Evolutionary conservation across 2,888 invertebrate species (phyloP).

Genomic region (Pegoplata infirma): DNA sequence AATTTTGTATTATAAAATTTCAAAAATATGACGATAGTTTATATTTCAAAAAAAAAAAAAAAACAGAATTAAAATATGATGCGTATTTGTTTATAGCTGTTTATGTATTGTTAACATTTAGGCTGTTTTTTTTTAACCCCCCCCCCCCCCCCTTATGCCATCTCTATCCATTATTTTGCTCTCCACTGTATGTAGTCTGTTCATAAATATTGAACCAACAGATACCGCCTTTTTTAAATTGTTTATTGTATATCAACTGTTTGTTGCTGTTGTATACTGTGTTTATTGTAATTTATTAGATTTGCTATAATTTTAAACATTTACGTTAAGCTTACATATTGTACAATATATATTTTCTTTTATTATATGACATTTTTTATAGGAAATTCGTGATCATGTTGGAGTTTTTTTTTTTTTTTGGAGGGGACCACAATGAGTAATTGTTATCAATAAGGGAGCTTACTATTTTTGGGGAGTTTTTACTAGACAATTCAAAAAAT

Average conservation of each 20-base stretch:
- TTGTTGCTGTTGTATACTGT: slow-evolving; percentile 45
- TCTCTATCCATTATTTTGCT: too few species aligned
- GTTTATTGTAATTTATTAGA: slow-evolving; percentile 74
- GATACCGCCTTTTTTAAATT: slow-evolving; percentile 72
- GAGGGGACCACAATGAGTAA: neutral
- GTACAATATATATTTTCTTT: neutral
- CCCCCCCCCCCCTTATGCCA: too few species aligned
- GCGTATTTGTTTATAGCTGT: too few species aligned
- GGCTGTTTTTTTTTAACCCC: too few species aligned
- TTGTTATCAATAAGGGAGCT: too few species aligned
- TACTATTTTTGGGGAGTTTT: too few species aligned
- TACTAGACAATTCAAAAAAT: too few species aligned
- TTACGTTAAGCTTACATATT: slow-evolving; percentile 69
- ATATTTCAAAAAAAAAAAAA: too few species aligned
- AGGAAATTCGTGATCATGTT: slow-evolving; percentile 43
- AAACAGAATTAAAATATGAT: too few species aligned
- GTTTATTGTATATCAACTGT: slow-evolving; percentile 68
- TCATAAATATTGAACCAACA: slow-evolving; percentile 4
- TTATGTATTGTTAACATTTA: too few species aligned
- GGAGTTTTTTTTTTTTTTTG: neutral
- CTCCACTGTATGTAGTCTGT: slow-evolving; percentile 65
- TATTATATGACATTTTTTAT: slow-evolving; percentile 39
- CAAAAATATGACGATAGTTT: too few species aligned
- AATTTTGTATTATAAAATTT: too few species aligned
- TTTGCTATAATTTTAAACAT: slow-evolving; percentile 74